Evolutionary conservation across 2,113 vertebrate species (phyloP).

Genomic region (Catharus fuscescens): DNA sequence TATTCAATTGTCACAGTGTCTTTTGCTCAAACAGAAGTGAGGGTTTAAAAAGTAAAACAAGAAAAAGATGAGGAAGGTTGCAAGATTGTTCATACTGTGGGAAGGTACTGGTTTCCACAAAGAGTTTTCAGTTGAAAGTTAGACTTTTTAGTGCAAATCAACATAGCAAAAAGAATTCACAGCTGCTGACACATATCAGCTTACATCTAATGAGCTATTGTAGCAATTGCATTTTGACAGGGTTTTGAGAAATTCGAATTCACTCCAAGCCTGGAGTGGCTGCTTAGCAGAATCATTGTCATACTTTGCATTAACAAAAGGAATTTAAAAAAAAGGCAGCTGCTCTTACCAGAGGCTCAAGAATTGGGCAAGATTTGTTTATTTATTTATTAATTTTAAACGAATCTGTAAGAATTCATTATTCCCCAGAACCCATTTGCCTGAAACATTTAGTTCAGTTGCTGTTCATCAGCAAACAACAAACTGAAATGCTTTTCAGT

Average conservation of each 20-base stretch:
- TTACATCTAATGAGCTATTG: neutral
- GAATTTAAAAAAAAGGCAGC: neutral
- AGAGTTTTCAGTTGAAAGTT: neutral
- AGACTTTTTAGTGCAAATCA: neutral
- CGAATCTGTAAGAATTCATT: neutral
- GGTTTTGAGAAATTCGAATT: neutral
- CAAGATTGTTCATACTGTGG: neutral
- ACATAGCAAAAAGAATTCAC: neutral
- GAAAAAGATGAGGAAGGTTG: neutral
- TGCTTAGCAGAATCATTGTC: neutral
- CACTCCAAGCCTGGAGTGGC: neutral
- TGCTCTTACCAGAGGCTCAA: neutral
- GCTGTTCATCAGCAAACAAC: neutral
- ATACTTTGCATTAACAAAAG: neutral
- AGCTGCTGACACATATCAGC: neutral
- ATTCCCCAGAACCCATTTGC: neutral
- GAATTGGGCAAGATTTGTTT: neutral
- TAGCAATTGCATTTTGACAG: neutral
- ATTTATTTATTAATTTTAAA: neutral
- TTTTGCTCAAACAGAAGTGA: neutral
- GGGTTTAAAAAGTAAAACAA: neutral
- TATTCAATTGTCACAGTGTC: fast-evolving
- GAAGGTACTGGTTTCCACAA: neutral
- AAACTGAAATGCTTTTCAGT: neutral
- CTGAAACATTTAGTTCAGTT: neutral